A percentile compares a stretch with the other conserved stretches of the same genome.
These are phyloP conservation scores for Eulacestoma nigropectus DNA, from an alignment of 2,113 vertebrate genomes.

Conservation along the genomic window DNA sequence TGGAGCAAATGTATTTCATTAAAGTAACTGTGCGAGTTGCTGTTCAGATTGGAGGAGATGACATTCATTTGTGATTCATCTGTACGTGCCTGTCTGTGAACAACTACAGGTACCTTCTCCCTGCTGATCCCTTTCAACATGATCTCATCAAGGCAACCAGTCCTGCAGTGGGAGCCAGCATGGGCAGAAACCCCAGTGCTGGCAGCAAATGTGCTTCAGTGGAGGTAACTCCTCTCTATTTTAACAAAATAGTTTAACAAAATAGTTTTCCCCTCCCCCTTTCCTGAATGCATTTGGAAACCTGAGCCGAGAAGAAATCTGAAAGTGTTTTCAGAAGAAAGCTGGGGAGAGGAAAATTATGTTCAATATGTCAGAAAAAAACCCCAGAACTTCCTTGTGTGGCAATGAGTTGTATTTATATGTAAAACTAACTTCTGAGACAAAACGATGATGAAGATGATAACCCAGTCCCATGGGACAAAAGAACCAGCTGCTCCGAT, in stretches of 20 bases:
- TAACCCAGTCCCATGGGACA: neutral
- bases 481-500: neutral
- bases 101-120: neutral
- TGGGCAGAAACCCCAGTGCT: neutral
- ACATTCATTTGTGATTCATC: neutral
- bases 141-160: neutral
- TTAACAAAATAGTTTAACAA: neutral
- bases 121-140: fast-evolving
- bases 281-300: neutral
- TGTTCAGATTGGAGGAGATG: neutral
- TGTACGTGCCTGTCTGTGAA: neutral
- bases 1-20: neutral
- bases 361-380: neutral
- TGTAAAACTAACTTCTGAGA: neutral
- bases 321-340: neutral
- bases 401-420: neutral
- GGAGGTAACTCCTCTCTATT: neutral
- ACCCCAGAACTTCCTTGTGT: neutral
- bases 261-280: fast-evolving
- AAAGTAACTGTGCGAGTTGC: neutral
- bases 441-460: neutral
- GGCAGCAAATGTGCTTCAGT: neutral
- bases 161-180: neutral
- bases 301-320: neutral
- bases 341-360: neutral